Evolutionary conservation across 2,113 vertebrate species (phyloP).

Genomic region (Cisticola juncidis): DNA sequence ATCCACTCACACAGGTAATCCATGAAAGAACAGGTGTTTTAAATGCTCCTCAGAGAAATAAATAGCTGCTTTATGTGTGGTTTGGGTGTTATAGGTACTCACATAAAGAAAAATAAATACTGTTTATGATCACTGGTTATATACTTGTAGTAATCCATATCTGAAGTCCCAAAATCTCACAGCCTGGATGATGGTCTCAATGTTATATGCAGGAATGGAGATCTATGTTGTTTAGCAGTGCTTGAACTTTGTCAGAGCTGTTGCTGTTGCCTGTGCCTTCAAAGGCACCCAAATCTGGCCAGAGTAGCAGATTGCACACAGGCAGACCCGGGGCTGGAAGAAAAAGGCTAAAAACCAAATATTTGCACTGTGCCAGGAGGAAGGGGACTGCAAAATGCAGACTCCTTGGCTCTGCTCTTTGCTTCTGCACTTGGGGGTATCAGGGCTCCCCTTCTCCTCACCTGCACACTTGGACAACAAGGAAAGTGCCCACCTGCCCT

Average conservation of each 20-base stretch:
- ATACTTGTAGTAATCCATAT: not conserved
- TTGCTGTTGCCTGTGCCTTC: not conserved
- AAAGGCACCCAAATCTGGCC: not conserved
- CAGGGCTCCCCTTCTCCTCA: not conserved
- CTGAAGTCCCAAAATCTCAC: not conserved
- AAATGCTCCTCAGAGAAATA: conserved; percentile 19
- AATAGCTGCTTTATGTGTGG: not conserved
- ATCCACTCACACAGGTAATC: not conserved
- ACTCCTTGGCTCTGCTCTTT: not conserved
- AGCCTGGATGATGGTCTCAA: not conserved
- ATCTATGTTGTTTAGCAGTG: not conserved
- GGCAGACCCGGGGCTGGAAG: not conserved
- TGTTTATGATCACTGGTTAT: not conserved
- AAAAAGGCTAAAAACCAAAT: not conserved
- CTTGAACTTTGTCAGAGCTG: not conserved
- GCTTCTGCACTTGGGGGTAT: rapidly evolving
- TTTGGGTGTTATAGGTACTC: not conserved
- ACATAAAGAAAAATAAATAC: conserved; percentile 13
- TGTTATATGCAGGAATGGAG: not conserved
- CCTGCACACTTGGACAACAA: not conserved
- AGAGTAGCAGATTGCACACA: not conserved
- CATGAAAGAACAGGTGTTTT: conserved; percentile 23
- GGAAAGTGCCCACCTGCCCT: rapidly evolving
- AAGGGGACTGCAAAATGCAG: not conserved
- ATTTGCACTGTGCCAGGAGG: not conserved